These are phyloP conservation scores for Caenorhabditis brenneri DNA, from an alignment of 1,140 invertebrate genomes.

Conservation along the genomic window DNA sequence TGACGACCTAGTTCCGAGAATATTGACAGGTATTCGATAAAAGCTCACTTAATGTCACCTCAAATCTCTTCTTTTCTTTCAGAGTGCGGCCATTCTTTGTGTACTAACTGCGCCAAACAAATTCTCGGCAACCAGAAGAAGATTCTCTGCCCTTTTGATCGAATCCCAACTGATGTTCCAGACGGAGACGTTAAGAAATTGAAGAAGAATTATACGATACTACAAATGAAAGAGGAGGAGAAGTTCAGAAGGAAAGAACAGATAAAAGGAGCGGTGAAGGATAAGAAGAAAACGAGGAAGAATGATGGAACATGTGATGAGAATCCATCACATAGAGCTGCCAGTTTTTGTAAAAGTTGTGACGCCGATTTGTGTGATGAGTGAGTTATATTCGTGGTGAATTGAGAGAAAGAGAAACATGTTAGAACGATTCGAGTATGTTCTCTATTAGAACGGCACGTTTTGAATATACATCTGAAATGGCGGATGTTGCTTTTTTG, in stretches of 20 bases:
- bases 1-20: not conserved
- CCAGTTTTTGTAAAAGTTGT: not conserved
- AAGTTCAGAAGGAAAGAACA: not conserved
- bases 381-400: not conserved
- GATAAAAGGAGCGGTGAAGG: not conserved
- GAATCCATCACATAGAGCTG: not conserved
- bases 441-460: too few species aligned
- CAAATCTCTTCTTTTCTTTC: not conserved
- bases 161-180: not conserved
- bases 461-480: too few species aligned
- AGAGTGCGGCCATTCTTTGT: not conserved
- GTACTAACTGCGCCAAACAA: not conserved
- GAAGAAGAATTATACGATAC: not conserved
- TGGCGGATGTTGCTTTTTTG: too few species aligned
- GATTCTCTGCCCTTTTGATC: not conserved
- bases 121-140: not conserved
- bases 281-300: not conserved
- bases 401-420: not conserved
- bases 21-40: not conserved
- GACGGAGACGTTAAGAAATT: not conserved
- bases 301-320: not conserved
- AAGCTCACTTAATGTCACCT: not conserved
- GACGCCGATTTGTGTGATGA: conserved; percentile 11
- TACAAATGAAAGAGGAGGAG: conserved; percentile 3
- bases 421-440: too few species aligned